Base-by-base conservation (phyloP, 1,140 invertebrate genomes). In the Eueides isabella region DNA sequence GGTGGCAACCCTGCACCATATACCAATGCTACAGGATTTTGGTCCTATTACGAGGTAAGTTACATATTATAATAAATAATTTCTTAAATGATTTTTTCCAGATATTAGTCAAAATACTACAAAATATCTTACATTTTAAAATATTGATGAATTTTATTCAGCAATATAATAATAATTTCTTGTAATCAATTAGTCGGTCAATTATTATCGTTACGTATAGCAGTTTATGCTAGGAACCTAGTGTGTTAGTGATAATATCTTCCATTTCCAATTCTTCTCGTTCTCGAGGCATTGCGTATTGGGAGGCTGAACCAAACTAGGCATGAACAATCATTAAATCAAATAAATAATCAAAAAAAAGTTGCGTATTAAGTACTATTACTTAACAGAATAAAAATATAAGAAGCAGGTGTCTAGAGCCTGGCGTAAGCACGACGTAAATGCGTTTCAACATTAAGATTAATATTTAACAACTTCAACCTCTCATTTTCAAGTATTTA, bases 41-140 rank as follows among this genome's bases (percentile, higher is more conserved):
- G 97, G 81, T 95, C 97, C 75, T 99, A 98, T 81, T 98, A 98
- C 86, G 97, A 98, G 94, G 96, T 96, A 90, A 83, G 55, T 66
- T 44, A 14, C 28, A 23, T 29, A 26, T 29, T 61, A 14, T 3
- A 14, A 16, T 19, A 67, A n/a, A 67, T 14, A 67, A 33, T 14
- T 12, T 14, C n/a, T 19, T 19, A 0, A n/a, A n/a, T n/a, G n/a
- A n/a, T n/a, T n/a, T n/a, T n/a, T n/a, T n/a, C n/a, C n/a, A n/a
- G n/a, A n/a, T n/a, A n/a, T n/a, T n/a, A n/a, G n/a, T n/a, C n/a
- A n/a, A n/a, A n/a, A n/a, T n/a, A n/a, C n/a, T n/a, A n/a, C n/a
- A n/a, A n/a, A n/a, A n/a, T n/a, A n/a, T n/a, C n/a, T n/a, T n/a
- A n/a, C n/a, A n/a, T n/a, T n/a, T n/a, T n/a, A n/a, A n/a, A n/a